Conservation (phyloP, 2,888 invertebrate species). For the Crepidodera aurea region DNA sequence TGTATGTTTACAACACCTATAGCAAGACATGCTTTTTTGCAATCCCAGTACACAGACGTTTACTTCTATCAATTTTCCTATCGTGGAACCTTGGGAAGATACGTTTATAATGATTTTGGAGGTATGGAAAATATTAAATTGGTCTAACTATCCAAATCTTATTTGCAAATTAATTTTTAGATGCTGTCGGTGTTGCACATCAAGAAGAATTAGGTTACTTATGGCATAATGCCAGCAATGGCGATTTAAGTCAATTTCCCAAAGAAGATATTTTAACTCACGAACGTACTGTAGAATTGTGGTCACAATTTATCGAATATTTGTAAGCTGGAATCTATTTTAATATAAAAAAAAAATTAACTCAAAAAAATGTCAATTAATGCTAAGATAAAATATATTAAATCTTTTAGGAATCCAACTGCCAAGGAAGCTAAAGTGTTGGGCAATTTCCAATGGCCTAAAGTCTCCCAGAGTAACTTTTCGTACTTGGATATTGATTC, state of each 20-base stretch:
- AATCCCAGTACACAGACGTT: constrained; percentile 11
- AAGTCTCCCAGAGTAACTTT: not conserved
- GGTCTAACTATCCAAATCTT: not conserved
- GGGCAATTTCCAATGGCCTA: not conserved
- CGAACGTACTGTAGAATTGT: constrained; percentile 14
- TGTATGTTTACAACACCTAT: constrained; percentile 18
- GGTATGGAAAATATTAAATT: constrained; percentile 22
- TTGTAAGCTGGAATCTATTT: constrained; percentile 24
- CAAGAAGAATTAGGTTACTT: constrained; percentile 26
- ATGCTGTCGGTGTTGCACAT: constrained; percentile 26
- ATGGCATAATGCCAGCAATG: constrained; percentile 8
- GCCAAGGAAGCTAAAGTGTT: not conserved
- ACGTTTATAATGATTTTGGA: constrained; percentile 8
- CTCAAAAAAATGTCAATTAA: too few species aligned
- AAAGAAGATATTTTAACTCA: constrained; percentile 16
- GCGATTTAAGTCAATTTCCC: constrained; percentile 18
- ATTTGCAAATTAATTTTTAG: not conserved
- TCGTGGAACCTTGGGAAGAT: constrained; percentile 19
- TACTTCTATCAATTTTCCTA: constrained; percentile 31
- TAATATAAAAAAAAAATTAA: too few species aligned
- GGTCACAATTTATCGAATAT: constrained; percentile 21
- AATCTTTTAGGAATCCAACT: constrained; percentile 15
- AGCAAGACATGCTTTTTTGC: constrained; percentile 19
- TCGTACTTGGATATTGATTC: not conserved
- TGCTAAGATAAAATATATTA: too few species aligned